Base-by-base conservation (phyloP, 2,797 vertebrate genomes). In the Sebastes dallii region DNA sequence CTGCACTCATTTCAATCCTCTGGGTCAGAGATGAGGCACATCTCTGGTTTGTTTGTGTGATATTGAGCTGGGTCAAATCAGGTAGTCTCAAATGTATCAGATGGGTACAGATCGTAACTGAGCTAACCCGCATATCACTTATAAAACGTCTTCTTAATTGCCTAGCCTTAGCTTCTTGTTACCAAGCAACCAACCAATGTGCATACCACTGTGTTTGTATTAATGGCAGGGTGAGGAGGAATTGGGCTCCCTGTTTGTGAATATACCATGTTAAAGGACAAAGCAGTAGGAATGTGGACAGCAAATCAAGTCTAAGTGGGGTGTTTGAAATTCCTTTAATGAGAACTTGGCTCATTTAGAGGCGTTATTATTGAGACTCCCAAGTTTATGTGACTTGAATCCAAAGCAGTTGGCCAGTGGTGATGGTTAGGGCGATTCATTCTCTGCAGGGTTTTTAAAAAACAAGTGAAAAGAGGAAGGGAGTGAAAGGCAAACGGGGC, bases 131-230 rank as follows among this genome's bases (percentile, higher is more conserved):
- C 39, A 34, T 72, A 88, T 82, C 82, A 77, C 69, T 85, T 80
- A 42, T 69, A 85, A 85, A 88, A 84, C 54, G 24, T 67, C 88
- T 89, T 85, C 67, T 86, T 92, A 86, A 93, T 93, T 92, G 50
- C n/a, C n/a, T 54, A 22, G 50, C 50, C 50, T 10, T 83, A 71
- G 75, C 85, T 91, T 85, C 86, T 75, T 88, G 94, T 96, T 95
- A 88, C 95, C 91, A 94, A 87, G 95, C 94, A 96, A 96, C 95
- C 67, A 76, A 89, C 81, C 90, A 90, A 88, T 89, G 78, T 84
- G 82, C 70, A 89, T 84, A 87, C 80, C 50, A 72, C 89, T 85
- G 78, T 66, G 66, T 80, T 79, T 66, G 83, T 83, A 84, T 90
- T 83, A 91, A 91, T 85, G 74, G 69, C 70, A 81, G 59, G 60